phyloP scores from a whole-genome alignment of 1,140 invertebrate genomes.

The Drosophila setifemur region DNA sequence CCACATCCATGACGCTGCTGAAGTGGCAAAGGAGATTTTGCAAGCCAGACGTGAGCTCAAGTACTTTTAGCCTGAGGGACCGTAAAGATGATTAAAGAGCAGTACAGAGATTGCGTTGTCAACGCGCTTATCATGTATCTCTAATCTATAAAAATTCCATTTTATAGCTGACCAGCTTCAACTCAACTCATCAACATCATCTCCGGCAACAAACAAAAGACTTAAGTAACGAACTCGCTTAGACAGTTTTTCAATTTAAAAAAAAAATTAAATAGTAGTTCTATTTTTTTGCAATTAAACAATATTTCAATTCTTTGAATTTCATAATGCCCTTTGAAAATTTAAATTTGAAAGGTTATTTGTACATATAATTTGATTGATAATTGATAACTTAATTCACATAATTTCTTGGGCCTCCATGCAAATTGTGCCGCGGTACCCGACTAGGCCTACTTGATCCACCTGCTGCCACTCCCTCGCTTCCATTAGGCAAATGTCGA shows the following conservation, averaged over 20 bases:
- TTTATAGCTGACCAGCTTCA: slow-evolving; percentile 20
- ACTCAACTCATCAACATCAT: background rate
- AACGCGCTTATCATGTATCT: slow-evolving; percentile 34
- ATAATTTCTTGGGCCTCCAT: slow-evolving; percentile 1
- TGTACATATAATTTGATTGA: background rate
- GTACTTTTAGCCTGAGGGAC: slow-evolving; percentile 1
- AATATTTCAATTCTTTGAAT: too few species aligned
- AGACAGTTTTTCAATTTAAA: slow-evolving; percentile 8
- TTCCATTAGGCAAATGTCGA: slow-evolving; percentile 2
- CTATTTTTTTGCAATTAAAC: too few species aligned
- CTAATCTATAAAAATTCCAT: slow-evolving; percentile 22
- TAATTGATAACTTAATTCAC: background rate
- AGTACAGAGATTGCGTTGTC: slow-evolving; percentile 51
- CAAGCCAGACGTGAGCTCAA: slow-evolving; percentile 19
- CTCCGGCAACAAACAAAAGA: slow-evolving; percentile 54
- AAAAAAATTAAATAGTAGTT: too few species aligned
- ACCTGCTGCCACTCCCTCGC: slow-evolving; percentile 37
- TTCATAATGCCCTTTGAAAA: too few species aligned
- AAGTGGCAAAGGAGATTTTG: slow-evolving; percentile 48
- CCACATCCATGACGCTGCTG: slow-evolving; percentile 48
- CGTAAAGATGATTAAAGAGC: slow-evolving; percentile 54
- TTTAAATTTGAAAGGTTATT: too few species aligned
- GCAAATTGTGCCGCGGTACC: slow-evolving; percentile 12
- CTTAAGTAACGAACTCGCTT: slow-evolving; percentile 65
- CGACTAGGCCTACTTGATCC: slow-evolving; percentile 25